A percentile compares a stretch with the other conserved stretches of the same genome.
These are phyloP conservation scores for Boloria euphrosyne DNA, from an alignment of 2,888 invertebrate species.

Conservation along the genomic window DNA sequence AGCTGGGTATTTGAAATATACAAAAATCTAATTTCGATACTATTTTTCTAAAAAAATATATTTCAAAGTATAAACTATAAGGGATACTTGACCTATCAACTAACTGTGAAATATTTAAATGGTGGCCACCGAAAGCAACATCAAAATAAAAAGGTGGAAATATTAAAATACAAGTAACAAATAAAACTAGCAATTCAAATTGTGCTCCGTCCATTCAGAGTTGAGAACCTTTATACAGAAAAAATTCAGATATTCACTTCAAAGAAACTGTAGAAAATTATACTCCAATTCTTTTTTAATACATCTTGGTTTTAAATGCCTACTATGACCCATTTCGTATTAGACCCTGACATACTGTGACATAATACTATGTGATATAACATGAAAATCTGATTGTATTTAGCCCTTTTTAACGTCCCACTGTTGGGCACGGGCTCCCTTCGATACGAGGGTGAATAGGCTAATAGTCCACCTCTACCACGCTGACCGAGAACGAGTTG, in stretches of 20 bases:
- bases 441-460: too few relatives aligned
- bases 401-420: too few relatives aligned
- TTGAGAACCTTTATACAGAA: slow-evolving; percentile 20
- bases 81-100: slow-evolving; percentile 26
- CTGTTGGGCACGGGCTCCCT: too few relatives aligned
- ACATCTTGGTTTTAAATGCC: slow-evolving; percentile 18
- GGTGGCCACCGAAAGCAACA: slow-evolving; percentile 20
- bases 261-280: slow-evolving; percentile 34
- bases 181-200: slow-evolving; percentile 28
- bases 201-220: slow-evolving; percentile 21
- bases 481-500: too few relatives aligned
- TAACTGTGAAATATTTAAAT: slow-evolving; percentile 27
- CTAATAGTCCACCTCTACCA: too few relatives aligned
- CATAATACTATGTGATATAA: too few relatives aligned
- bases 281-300: slow-evolving; percentile 30
- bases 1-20: too few relatives aligned
- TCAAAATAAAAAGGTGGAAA: slow-evolving; percentile 20
- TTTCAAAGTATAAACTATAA: slow-evolving; percentile 13
- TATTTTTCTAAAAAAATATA: not conserved
- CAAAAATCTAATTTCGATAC: too few relatives aligned
- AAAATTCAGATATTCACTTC: slow-evolving; percentile 27
- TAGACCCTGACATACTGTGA: slow-evolving; percentile 14
- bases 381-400: too few relatives aligned
- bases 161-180: slow-evolving; percentile 27
- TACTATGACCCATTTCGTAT: slow-evolving; percentile 14